Evolutionary conservation across 2,113 vertebrate genomes (phyloP), one percentile per base, ranked within the genome.

Genomic region (Alethe diademata): DNA sequence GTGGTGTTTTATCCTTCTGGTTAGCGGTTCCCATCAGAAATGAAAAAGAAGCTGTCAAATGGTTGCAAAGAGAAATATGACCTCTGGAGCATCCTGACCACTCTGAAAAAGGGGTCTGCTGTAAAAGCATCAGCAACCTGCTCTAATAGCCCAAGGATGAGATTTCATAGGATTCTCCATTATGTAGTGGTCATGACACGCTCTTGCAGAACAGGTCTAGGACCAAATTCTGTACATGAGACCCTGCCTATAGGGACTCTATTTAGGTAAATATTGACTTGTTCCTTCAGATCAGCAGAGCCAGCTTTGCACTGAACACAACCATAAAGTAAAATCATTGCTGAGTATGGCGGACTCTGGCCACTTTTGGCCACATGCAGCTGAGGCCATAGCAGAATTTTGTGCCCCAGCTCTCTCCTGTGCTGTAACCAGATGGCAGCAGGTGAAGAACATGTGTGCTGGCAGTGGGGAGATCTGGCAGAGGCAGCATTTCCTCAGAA

Each of bases 151-250:
- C 38, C 25, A 42, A 79, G 23, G 31, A 43, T 0, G 5, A 73
- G 25, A 16, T 67, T 72, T 75, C 28, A 6, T 4, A n/a, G 36
- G 7, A 5, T 50, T 78, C 25, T 76, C 17, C 11, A 16, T 33
- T 18, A 5, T 4, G 3, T 35, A 14, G 14, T 8, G 7, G 11
- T 57, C 26, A 53, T 0, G 0, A 82, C 42, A 54, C 0, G 0
- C 48, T 71, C 57, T 56, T 53, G 22, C 24, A 75, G 25, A 33
- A 19, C 31, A 64, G 10, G 10, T 25, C 47, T 48, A 64, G 36
- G 43, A 31, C 12, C 6, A 69, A 61, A 78, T 64, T 72, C 70
- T 87, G 28, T 35, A 7, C 8, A 8, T 35, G n/a, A 51, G 16
- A 28, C 61, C 25, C 22, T 19, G 14, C 15, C 8, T 23, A 7